Percentiles rank a stretch among this genome's conserved stretches.
Evolutionary conservation across 2,888 invertebrate species (phyloP).

Genomic region (Dermolepida albohirtum): DNA sequence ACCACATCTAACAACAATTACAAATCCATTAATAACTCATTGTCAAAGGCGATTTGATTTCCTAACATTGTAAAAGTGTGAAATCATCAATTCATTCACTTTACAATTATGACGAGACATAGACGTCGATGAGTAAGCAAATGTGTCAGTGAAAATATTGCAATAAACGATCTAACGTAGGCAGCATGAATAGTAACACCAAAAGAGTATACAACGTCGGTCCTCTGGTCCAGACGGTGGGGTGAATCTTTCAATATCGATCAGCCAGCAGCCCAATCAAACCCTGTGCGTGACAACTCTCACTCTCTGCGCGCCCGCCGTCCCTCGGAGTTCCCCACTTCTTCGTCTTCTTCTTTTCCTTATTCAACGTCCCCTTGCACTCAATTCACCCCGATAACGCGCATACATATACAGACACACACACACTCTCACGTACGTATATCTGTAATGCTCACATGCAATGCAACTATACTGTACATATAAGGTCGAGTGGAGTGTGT

Average conservation of each 20-base stretch:
- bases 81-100: too few relatives aligned
- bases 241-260: slow-evolving; percentile 65
- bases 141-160: slow-evolving; percentile 37
- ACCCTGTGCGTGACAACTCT: slow-evolving; percentile 66
- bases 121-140: slow-evolving; percentile 34
- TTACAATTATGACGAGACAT: too few relatives aligned
- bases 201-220: slow-evolving; percentile 49
- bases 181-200: slow-evolving; percentile 60
- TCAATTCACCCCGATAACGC: slow-evolving; percentile 44
- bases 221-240: slow-evolving; percentile 60
- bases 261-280: slow-evolving; percentile 65
- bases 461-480: slow-evolving; percentile 23
- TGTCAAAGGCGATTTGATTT: too few relatives aligned
- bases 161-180: slow-evolving; percentile 53
- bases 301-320: slow-evolving; percentile 58
- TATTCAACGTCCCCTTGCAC: slow-evolving; percentile 42
- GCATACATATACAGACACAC: slow-evolving; percentile 35
- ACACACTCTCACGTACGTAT: background rate
- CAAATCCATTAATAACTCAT: too few relatives aligned
- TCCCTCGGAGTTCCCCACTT: slow-evolving; percentile 30
- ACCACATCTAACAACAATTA: too few relatives aligned
- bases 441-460: slow-evolving; percentile 20
- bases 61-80: too few relatives aligned
- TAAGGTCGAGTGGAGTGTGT: too few relatives aligned
- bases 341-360: slow-evolving; percentile 31